These are phyloP conservation scores for Cheilosia soror DNA, from an alignment of 2,888 invertebrate species.

Conservation along the genomic window DNA sequence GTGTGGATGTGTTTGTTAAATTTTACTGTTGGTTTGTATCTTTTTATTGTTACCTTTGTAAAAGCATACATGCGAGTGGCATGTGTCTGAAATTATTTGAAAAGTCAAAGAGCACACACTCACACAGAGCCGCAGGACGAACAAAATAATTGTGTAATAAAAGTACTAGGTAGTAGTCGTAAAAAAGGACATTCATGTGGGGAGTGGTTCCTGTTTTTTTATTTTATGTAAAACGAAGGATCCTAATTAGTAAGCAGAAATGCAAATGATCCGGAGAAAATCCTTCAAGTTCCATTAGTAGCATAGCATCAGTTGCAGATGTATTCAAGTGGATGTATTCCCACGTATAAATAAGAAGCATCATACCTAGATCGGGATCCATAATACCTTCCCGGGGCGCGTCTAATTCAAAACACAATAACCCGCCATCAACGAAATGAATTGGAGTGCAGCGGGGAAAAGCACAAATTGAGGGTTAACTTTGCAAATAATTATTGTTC, in stretches of 20 bases:
- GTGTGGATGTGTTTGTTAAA: conserved; percentile 19
- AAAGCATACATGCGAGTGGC: conserved; percentile 46
- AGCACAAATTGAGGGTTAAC: conserved; percentile 30
- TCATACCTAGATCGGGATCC: conserved; percentile 7
- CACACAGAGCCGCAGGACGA: neutral
- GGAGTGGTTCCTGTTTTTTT: conserved; percentile 13
- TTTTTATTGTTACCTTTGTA: conserved; percentile 57
- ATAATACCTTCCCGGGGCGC: conserved; percentile 11
- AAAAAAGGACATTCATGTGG: conserved; percentile 54
- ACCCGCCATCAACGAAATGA: neutral
- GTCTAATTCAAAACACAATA: conserved; percentile 11
- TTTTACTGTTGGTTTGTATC: neutral
- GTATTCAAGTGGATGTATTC: neutral
- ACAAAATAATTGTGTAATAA: conserved; percentile 55
- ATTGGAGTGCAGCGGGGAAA: neutral
- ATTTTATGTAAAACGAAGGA: neutral
- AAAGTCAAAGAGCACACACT: conserved; percentile 40
- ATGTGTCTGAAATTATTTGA: conserved; percentile 54
- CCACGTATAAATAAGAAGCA: neutral
- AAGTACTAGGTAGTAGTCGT: conserved; percentile 42
- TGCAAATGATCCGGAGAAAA: conserved; percentile 44
- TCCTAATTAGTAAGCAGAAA: conserved; percentile 63
- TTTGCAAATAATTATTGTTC: conserved; percentile 46
- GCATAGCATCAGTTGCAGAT: conserved; percentile 30
- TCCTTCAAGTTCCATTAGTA: conserved; percentile 31